These are phyloP conservation scores for Diuraphis noxia DNA, from an alignment of 1,140 invertebrate species.

Conservation along the genomic window DNA sequence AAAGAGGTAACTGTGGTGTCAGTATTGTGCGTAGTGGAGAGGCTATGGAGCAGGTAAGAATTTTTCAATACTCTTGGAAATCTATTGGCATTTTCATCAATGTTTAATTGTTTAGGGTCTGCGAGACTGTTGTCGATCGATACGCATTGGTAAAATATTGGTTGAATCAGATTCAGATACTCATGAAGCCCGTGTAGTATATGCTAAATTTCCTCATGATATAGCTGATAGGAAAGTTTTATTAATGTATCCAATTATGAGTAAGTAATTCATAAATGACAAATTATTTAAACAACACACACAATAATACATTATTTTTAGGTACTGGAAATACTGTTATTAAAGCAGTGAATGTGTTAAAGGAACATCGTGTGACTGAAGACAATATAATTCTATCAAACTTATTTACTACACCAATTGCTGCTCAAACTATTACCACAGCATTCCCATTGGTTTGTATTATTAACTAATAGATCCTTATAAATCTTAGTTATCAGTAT, in stretches of 20 bases:
- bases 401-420: slow-evolving; percentile 93
- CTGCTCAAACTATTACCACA: slow-evolving; percentile 81
- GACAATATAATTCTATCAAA: slow-evolving; percentile 94
- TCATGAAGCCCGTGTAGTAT: slow-evolving; percentile 94
- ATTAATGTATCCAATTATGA: slow-evolving; percentile 99
- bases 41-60: slow-evolving; percentile 89
- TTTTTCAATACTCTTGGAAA: neutral
- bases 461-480: neutral
- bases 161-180: slow-evolving; percentile 96
- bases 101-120: slow-evolving; percentile 70
- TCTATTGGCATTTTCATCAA: neutral
- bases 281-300: neutral
- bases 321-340: slow-evolving; percentile 92
- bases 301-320: slow-evolving; percentile 55
- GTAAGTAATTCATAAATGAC: slow-evolving; percentile 62
- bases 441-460: slow-evolving; percentile 77
- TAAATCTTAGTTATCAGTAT: neutral
- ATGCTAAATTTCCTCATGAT: slow-evolving; percentile 96
- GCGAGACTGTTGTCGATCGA: slow-evolving; percentile 95
- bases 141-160: slow-evolving; percentile 95
- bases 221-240: slow-evolving; percentile 86
- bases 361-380: slow-evolving; percentile 90
- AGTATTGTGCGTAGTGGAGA: slow-evolving; percentile 85
- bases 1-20: slow-evolving; percentile 97
- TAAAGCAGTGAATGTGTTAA: slow-evolving; percentile 89